Percentiles rank a stretch among this genome's conserved stretches.
Conservation (phyloP, 2,888 invertebrate genomes). For the Zelleria hepariella region DNA sequence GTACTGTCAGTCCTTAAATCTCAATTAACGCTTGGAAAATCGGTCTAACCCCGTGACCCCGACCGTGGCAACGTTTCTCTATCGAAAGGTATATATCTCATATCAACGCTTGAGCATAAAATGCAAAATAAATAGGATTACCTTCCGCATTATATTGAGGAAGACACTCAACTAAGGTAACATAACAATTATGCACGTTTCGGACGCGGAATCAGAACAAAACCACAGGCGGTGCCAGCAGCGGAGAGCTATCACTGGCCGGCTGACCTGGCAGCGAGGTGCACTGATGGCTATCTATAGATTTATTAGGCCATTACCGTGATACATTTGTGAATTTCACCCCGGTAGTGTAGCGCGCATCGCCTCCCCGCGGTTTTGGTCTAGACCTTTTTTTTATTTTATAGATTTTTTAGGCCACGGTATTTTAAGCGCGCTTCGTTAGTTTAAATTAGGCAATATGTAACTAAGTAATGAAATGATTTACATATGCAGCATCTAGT, state of each 20-base stretch:
- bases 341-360: not conserved
- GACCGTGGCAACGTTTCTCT: too few species aligned
- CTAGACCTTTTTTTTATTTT: not conserved
- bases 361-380: not conserved
- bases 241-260: conserved; percentile 1
- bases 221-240: not conserved
- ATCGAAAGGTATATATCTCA: too few species aligned
- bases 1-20: too few species aligned
- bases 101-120: too few species aligned
- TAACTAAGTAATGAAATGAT: too few species aligned
- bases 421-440: not conserved
- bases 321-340: conserved; percentile 5
- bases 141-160: not conserved
- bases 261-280: conserved; percentile 4
- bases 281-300: conserved; percentile 6
- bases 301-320: conserved; percentile 6
- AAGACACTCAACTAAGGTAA: not conserved
- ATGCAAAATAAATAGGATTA: too few species aligned
- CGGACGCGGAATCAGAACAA: not conserved
- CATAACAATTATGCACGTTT: not conserved
- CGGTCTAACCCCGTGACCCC: too few species aligned
- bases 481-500: too few species aligned
- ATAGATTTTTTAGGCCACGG: not conserved
- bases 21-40: too few species aligned
- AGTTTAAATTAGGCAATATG: too few species aligned